Conservation (phyloP, 2,113 vertebrate species). For the Xiphorhynchus elegans region DNA sequence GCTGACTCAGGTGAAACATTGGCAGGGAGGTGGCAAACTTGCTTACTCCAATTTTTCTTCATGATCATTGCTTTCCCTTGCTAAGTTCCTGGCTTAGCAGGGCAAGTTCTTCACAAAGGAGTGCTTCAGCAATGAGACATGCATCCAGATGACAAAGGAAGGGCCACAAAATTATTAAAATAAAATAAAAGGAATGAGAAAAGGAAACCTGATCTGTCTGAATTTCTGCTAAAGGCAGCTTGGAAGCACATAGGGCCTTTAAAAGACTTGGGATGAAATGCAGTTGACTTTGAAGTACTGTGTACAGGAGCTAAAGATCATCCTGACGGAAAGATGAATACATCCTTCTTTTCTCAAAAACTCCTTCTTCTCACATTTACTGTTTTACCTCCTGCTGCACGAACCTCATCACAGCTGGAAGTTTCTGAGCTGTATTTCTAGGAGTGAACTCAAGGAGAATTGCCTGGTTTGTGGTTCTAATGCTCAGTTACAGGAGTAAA, state of each 20-base stretch:
- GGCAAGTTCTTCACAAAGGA: not conserved
- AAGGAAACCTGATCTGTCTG: not conserved
- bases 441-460: not conserved
- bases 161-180: not conserved
- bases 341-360: not conserved
- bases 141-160: not conserved
- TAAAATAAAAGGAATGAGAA: not conserved
- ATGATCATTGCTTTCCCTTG: not conserved
- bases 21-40: slow-evolving; percentile 19
- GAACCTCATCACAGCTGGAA: not conserved
- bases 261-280: not conserved
- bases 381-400: not conserved
- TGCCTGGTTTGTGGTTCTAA: not conserved
- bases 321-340: not conserved
- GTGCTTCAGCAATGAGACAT: not conserved
- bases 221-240: not conserved
- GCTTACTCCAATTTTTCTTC: slow-evolving; percentile 10
- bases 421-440: not conserved
- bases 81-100: not conserved
- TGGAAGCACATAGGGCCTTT: not conserved
- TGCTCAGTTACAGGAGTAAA: not conserved
- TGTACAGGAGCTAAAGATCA: not conserved
- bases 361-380: not conserved
- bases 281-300: not conserved
- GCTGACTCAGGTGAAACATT: slow-evolving; percentile 32